Percentiles rank a stretch among this genome's conserved stretches.
These are phyloP conservation scores for Bettongia penicillata DNA, from an alignment of 2,113 vertebrate genomes.

Conservation along the genomic window DNA sequence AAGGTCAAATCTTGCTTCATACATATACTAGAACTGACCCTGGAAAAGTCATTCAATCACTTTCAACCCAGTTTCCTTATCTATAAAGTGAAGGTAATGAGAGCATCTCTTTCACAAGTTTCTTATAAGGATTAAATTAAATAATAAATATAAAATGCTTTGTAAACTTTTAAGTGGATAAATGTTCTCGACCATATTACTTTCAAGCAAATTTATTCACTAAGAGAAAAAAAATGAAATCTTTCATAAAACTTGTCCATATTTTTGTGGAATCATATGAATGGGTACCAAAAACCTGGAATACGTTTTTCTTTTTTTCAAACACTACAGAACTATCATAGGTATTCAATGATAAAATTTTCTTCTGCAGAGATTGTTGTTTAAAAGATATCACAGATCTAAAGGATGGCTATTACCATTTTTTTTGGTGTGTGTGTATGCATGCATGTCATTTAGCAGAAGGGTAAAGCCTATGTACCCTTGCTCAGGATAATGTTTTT, in stretches of 20 bases:
- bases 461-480: too few species aligned
- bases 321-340: neutral
- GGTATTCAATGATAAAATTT: neutral
- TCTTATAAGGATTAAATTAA: neutral
- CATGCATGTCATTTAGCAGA: too few species aligned
- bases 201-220: neutral
- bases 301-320: too few species aligned
- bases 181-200: neutral
- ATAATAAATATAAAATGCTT: too few species aligned
- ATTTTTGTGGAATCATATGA: neutral
- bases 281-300: neutral
- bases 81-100: neutral
- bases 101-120: neutral
- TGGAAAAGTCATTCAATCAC: neutral
- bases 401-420: neutral
- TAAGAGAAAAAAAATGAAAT: neutral
- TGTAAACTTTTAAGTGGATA: too few species aligned
- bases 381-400: neutral
- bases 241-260: neutral
- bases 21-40: neutral
- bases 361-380: neutral
- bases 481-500: neutral
- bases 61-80: neutral
- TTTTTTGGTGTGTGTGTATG: too few species aligned
- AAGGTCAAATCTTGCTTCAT: neutral